These are phyloP conservation scores for Akabosia matsudoensis DNA, from an alignment of 1,140 invertebrate species.

Conservation along the genomic window DNA sequence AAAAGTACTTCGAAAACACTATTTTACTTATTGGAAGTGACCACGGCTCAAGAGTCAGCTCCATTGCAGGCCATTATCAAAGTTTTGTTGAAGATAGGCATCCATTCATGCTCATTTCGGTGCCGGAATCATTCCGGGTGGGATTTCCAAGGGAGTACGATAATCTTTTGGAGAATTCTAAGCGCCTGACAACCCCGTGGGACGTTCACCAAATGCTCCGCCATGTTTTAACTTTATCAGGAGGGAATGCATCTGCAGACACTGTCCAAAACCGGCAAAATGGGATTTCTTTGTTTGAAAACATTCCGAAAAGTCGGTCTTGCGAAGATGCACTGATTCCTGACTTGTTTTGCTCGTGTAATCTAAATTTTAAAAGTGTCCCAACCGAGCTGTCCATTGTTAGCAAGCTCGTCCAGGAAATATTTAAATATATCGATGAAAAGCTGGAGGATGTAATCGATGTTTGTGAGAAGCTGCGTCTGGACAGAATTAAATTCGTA, in stretches of 20 bases:
- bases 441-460: background rate
- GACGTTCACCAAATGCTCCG: background rate
- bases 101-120: conserved; percentile 55
- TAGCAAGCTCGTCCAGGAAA: background rate
- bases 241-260: background rate
- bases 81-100: conserved; percentile 57
- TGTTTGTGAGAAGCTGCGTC: no score
- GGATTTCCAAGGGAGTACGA: conserved; percentile 50
- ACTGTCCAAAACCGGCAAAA: no score
- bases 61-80: conserved; percentile 51
- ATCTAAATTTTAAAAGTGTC: background rate
- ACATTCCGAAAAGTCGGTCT: background rate
- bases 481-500: no score
- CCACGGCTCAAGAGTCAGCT: conserved; percentile 58
- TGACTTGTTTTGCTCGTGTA: background rate
- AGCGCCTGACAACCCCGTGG: background rate
- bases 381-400: no score
- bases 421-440: background rate
- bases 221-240: background rate
- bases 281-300: background rate
- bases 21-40: conserved; percentile 58
- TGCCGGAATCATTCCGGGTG: conserved; percentile 53
- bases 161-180: conserved; percentile 48
- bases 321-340: background rate
- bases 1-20: conserved; percentile 48